These are phyloP conservation scores for Phoebastria nigripes DNA, from an alignment of 2,797 vertebrate species.

Conservation along the genomic window DNA sequence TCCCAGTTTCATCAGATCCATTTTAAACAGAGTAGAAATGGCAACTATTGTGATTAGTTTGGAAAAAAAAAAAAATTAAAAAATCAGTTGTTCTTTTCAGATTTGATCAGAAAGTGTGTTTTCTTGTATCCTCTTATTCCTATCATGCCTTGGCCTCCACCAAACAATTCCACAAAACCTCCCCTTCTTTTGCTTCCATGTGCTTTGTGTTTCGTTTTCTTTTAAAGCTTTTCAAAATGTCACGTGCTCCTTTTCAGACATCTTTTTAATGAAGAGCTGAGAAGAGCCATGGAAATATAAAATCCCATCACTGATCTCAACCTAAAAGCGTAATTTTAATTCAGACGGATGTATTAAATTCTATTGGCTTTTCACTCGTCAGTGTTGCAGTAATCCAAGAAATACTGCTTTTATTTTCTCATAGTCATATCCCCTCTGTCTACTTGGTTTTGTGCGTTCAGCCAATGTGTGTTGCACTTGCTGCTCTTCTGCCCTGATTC, in stretches of 20 bases:
- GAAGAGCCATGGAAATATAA: neutral
- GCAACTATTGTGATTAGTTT: neutral
- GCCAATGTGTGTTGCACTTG: neutral
- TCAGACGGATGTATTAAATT: neutral
- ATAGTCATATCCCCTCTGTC: neutral
- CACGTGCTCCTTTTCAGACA: neutral
- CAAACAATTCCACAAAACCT: neutral
- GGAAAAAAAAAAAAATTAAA: accelerated
- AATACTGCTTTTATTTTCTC: neutral
- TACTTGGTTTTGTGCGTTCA: neutral
- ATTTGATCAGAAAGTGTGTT: neutral
- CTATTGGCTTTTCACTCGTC: neutral
- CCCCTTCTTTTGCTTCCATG: neutral
- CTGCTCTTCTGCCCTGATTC: neutral
- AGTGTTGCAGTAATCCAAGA: neutral
- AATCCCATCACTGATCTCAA: neutral
- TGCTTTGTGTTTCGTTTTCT: neutral
- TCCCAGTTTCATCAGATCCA: neutral
- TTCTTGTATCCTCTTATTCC: neutral
- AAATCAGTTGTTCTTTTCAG: neutral
- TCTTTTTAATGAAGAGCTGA: neutral
- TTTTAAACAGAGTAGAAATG: neutral
- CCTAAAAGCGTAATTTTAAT: neutral
- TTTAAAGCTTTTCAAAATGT: neutral
- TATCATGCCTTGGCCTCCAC: neutral